Evolutionary conservation across 2,888 invertebrate species (phyloP).

Genomic region (Bombylius major): DNA sequence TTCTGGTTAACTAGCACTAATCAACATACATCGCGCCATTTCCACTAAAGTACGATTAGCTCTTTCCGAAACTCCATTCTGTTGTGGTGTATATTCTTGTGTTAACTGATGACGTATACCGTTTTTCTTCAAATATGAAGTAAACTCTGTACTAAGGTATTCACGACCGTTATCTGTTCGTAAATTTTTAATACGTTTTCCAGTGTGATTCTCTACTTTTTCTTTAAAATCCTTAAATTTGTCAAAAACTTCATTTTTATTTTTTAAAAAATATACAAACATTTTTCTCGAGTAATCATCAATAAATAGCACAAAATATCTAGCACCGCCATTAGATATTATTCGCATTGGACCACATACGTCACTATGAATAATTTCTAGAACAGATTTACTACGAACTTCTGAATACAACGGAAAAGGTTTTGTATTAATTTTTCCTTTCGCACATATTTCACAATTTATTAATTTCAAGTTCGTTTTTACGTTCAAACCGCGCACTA

Average conservation of each 20-base stretch:
- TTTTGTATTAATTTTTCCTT: constrained; percentile 3
- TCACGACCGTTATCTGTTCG: constrained; percentile 9
- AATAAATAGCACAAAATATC: constrained; percentile 26
- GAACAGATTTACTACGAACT: not conserved
- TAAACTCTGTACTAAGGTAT: constrained; percentile 2
- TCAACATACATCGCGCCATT: constrained; percentile 15
- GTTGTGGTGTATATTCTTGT: not conserved
- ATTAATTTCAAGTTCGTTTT: not conserved
- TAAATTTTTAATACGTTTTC: constrained; percentile 2
- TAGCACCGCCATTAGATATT: constrained; percentile 22
- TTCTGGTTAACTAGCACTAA: constrained; percentile 10
- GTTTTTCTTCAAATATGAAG: not conserved
- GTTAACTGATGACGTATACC: constrained; percentile 7
- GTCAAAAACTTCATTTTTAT: constrained; percentile 8
- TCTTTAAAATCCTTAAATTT: constrained; percentile 10
- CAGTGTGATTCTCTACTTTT: constrained; percentile 13
- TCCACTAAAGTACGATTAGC: constrained; percentile 14
- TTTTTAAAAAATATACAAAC: constrained; percentile 10
- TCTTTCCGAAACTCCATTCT: constrained; percentile 1
- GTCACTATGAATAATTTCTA: constrained; percentile 8
- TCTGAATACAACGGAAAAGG: constrained; percentile 5
- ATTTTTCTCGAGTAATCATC: constrained; percentile 20
- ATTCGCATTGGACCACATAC: constrained; percentile 8
- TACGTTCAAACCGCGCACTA: not conserved
- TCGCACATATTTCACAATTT: constrained; percentile 1